A percentile compares a stretch with the other conserved stretches of the same genome.
These are phyloP conservation scores for Lacanobia wlatinum DNA, from an alignment of 2,888 invertebrate genomes.

Conservation along the genomic window DNA sequence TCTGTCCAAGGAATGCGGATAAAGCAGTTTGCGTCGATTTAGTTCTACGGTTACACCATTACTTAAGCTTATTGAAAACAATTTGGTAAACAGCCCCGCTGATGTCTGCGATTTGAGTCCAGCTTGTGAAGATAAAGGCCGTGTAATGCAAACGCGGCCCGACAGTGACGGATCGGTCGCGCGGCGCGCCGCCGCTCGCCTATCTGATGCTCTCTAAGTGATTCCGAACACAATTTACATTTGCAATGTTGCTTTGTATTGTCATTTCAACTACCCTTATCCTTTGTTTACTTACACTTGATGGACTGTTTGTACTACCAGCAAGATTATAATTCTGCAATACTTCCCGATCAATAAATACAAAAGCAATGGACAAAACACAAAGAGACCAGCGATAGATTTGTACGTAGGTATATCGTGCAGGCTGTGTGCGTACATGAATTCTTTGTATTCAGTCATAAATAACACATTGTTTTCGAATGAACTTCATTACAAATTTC, in stretches of 20 bases:
- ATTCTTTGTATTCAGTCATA: constrained; percentile 78
- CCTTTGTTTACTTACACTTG: constrained; percentile 79
- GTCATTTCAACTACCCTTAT: constrained; percentile 83
- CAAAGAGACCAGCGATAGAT: constrained; percentile 44
- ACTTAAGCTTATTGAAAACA: constrained; percentile 89
- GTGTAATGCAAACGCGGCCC: constrained; percentile 89
- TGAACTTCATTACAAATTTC: constrained; percentile 89
- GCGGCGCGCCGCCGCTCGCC: constrained; percentile 79
- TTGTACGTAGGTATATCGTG: constrained; percentile 38
- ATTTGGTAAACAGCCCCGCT: constrained; percentile 88
- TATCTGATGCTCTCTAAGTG: constrained; percentile 90
- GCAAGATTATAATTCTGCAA: constrained; percentile 65
- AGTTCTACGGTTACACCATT: constrained; percentile 83
- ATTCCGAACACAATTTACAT: constrained; percentile 89
- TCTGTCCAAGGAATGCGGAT: constrained; percentile 79
- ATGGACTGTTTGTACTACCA: constrained; percentile 66
- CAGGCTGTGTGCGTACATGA: constrained; percentile 40
- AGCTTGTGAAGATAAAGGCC: constrained; percentile 87
- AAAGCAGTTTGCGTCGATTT: constrained; percentile 77
- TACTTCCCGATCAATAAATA: constrained; percentile 62
- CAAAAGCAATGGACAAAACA: constrained; percentile 39
- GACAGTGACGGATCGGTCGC: constrained; percentile 90
- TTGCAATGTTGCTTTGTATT: constrained; percentile 86
- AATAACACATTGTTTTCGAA: constrained; percentile 89
- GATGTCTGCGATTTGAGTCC: constrained; percentile 88